Evolutionary conservation across 2,888 invertebrate species (phyloP), one percentile per base, ranked within the genome.

Genomic region (Mythimna vitellina): DNA sequence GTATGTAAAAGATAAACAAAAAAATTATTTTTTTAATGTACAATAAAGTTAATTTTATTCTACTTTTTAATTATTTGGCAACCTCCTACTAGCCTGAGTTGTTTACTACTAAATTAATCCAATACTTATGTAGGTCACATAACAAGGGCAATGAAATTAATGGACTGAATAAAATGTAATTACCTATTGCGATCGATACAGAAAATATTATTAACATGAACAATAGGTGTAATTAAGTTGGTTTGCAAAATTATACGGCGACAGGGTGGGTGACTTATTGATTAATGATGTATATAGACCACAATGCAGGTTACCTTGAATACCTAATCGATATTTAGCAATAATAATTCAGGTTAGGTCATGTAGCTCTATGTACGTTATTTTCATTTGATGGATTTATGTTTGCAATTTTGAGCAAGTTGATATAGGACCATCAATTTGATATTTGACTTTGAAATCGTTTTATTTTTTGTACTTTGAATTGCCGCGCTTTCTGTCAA

Each of bases 181-280:
- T 17, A 73, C 58, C 32, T 58, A 57, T 54, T 25, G 29, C 60
- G 67, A 68, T 80, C 75, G 35, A 76, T 65, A 60, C n/a, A n/a
- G n/a, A n/a, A n/a, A 57, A 17, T 25, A 58, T 29, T 70, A 81
- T 65, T 32, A 70, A 56, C 56, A 60, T 69, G 73, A 72, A 69
- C 78, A 73, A 73, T 64, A 60, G 35, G 61, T 49, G 73, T 78
- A 25, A 76, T 78, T 81, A 63, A 42, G 54, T 68, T 32, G 53
- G 32, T 63, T 68, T 38, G 65, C 65, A 10, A 63, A 61, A 71
- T 80, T 72, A 72, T 77, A 53, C 46, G 38, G 58, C 42, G 51
- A 46, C 25, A 32, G 60, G 25, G 7, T 29, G 9, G 17, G 51
- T 57, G 46, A 12, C 57, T 57, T 81, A 72, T 69, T 78, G 78